Base-by-base conservation (phyloP, 2,797 vertebrate species). In the Alcedo atthis region DNA sequence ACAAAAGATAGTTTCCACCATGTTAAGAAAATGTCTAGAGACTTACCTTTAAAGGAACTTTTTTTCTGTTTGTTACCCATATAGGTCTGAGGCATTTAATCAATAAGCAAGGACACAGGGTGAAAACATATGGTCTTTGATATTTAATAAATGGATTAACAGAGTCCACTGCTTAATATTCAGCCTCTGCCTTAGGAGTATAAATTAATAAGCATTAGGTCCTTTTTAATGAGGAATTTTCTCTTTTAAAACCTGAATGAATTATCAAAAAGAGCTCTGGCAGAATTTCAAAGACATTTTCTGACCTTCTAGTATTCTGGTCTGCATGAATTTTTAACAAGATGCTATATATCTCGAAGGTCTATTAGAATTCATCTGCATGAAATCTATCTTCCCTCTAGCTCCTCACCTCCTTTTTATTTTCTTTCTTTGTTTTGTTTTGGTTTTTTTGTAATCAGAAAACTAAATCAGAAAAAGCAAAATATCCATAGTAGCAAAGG, bases 231-330 rank as follows among this genome's bases (percentile, higher is more conserved):
- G 94, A 98, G 93, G 93, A 97, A 95, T 97, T 98, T 98, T 92
- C 95, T 88, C 90, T 97, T 98, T 97, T 97, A 97, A 97, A 98
- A 97, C 85, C 94, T 96, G 93, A 97, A 97, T 97, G 96, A 97
- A 97, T 98, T 97, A 97, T 97, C 93, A 87, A 97, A 97, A 98
- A 97, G 96, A 96, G 95, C 91, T 95, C 97, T 97, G 97, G 96
- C 96, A 97, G 95, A 95, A 96, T 97, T 97, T 98, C 97, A 98
- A 98, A 98, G 97, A 91, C 97, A 98, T 97, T 98, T 98, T 97
- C 97, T 98, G 98, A 98, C 97, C 97, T 98, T 98, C 96, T 96
- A 96, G 92, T 96, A 97, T 96, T 97, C 94, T 94, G 94, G 92
- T 78, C 83, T 73, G 92, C 93, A 98, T 98, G 96, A 98, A 98